Evolutionary conservation across 2,888 invertebrate species (phyloP).

Genomic region (Tenodera sinensis): DNA sequence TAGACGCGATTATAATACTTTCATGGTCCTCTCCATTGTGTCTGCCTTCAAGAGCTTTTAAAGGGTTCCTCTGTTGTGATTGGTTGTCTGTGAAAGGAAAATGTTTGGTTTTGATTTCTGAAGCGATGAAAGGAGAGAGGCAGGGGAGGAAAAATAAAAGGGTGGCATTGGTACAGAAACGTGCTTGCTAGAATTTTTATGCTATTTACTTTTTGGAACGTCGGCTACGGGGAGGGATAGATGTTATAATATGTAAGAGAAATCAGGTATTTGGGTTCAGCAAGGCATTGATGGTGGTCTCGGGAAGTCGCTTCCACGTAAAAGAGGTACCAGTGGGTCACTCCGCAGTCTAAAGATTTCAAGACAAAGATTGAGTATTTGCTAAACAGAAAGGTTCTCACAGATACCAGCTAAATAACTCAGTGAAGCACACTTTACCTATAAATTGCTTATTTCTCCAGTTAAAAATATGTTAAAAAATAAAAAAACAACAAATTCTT

Average conservation of each 20-base stretch:
- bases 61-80: constrained; percentile 8
- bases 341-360: not conserved
- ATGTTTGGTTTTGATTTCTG: constrained; percentile 17
- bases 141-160: not conserved
- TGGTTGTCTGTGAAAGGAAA: constrained; percentile 10
- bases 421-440: too few relatives aligned
- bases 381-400: too few relatives aligned
- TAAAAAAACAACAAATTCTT: too few relatives aligned
- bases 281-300: constrained; percentile 13
- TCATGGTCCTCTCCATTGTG: constrained; percentile 4
- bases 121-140: constrained; percentile 6
- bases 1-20: not conserved
- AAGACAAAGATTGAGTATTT: too few relatives aligned
- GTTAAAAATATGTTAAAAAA: too few relatives aligned
- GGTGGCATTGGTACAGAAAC: constrained; percentile 16
- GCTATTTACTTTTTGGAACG: constrained; percentile 19
- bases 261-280: constrained; percentile 7
- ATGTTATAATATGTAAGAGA: constrained; percentile 16
- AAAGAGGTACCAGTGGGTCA: not conserved
- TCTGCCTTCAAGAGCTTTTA: constrained; percentile 12
- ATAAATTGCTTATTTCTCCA: too few relatives aligned
- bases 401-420: too few relatives aligned
- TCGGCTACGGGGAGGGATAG: not conserved
- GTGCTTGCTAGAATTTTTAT: constrained; percentile 24
- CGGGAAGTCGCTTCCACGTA: not conserved